These are phyloP conservation scores for Rhagonycha fulva DNA, from an alignment of 2,888 invertebrate species.

Conservation along the genomic window DNA sequence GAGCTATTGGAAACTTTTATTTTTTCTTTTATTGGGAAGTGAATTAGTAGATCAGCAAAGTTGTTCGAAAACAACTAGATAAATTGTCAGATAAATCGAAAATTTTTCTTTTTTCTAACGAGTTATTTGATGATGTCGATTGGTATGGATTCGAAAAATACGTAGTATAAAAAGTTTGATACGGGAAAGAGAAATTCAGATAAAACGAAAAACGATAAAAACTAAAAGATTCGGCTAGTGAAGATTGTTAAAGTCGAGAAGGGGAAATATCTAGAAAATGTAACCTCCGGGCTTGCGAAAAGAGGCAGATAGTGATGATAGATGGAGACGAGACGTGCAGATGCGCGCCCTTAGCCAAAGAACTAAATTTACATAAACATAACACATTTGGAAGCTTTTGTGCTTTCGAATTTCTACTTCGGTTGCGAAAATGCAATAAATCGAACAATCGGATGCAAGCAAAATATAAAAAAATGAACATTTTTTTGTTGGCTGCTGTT, in stretches of 20 bases:
- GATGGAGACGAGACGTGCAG: conserved; percentile 46
- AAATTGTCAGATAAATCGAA: conserved; percentile 35
- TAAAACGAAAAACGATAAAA: conserved; percentile 34
- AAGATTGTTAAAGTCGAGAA: neutral
- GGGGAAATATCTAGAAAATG: conserved; percentile 34
- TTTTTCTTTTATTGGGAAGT: conserved; percentile 14
- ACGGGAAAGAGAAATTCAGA: conserved; percentile 26
- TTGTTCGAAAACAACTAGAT: conserved; percentile 34
- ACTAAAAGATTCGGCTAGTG: conserved; percentile 29
- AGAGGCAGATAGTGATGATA: conserved; percentile 42
- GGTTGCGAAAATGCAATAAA: conserved; percentile 17
- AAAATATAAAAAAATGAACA: conserved; percentile 1
- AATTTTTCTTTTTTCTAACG: conserved; percentile 20
- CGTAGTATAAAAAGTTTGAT: conserved; percentile 33
- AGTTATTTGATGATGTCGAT: conserved; percentile 37
- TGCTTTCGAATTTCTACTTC: conserved; percentile 28
- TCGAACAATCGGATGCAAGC: conserved; percentile 10
- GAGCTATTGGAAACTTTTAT: conserved; percentile 1
- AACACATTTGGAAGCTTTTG: conserved; percentile 41
- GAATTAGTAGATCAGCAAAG: conserved; percentile 32
- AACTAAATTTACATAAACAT: conserved; percentile 43
- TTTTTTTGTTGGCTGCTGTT: neutral
- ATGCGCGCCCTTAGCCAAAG: conserved; percentile 32
- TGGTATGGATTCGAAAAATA: conserved; percentile 32
- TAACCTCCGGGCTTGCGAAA: conserved; percentile 27